Evolutionary conservation across 2,888 invertebrate genomes (phyloP).

Genomic region (Drosophila histrio): DNA sequence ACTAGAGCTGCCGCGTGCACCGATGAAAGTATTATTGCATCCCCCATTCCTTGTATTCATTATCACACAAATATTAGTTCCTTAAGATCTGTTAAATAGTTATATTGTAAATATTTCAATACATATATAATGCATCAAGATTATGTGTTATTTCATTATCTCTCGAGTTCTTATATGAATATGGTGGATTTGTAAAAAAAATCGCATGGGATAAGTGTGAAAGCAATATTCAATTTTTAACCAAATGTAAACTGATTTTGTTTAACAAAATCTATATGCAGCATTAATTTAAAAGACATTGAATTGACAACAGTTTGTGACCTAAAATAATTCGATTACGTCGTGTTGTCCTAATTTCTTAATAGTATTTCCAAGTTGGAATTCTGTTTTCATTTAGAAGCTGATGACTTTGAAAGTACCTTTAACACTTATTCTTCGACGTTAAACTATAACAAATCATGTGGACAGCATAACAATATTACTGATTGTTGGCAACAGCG

Average conservation of each 20-base stretch:
- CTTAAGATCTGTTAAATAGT: slow-evolving; percentile 61
- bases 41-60: slow-evolving; percentile 35
- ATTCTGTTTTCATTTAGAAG: slow-evolving; percentile 14
- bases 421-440: slow-evolving; percentile 36
- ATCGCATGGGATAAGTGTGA: no score
- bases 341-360: no score
- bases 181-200: no score
- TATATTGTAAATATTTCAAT: slow-evolving; percentile 64
- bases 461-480: slow-evolving; percentile 5
- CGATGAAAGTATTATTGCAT: slow-evolving; percentile 62
- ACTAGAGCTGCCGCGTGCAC: slow-evolving; percentile 41
- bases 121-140: slow-evolving; percentile 24
- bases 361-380: no score
- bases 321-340: slow-evolving; percentile 17
- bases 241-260: no score
- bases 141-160: not conserved
- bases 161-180: not conserved
- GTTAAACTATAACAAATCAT: slow-evolving; percentile 41
- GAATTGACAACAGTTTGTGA: not conserved
- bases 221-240: no score
- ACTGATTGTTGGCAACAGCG: slow-evolving; percentile 50
- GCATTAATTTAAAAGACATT: no score
- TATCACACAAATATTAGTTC: slow-evolving; percentile 31
- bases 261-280: no score
- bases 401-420: slow-evolving; percentile 5